These are phyloP conservation scores for Oreochromis spilurus DNA, from an alignment of 2,113 vertebrate species.

Conservation along the genomic window DNA sequence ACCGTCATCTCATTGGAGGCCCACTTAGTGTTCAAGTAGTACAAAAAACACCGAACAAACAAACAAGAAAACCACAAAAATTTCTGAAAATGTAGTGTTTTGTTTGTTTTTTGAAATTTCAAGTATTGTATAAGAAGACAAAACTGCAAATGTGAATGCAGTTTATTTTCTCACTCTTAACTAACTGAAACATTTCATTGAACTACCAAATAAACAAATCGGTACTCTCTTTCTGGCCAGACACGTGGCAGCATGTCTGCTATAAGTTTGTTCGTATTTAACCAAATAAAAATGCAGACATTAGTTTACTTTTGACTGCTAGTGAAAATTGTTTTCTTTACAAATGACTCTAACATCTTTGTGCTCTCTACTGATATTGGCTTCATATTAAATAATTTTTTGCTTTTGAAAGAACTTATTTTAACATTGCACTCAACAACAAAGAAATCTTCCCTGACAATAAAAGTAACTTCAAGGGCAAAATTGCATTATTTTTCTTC, in stretches of 20 bases:
- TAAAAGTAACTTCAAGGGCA: background rate
- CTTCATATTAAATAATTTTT: background rate
- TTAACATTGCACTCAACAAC: background rate
- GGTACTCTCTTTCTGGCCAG: background rate
- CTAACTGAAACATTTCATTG: background rate
- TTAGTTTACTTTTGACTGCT: background rate
- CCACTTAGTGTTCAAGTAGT: no score
- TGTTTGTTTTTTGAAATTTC: fast-evolving
- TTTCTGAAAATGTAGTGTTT: background rate
- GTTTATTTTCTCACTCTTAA: background rate
- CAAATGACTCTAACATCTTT: background rate
- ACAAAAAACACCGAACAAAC: no score
- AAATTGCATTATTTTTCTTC: background rate
- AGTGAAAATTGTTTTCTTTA: background rate
- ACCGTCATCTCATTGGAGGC: background rate
- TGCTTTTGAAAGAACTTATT: background rate
- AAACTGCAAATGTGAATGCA: background rate
- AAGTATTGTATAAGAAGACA: background rate
- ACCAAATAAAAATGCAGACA: background rate
- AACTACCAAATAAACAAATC: background rate
- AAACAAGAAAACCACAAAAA: no score
- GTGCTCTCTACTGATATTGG: background rate
- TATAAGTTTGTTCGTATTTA: background rate
- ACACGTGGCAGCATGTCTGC: background rate
- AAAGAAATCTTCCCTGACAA: background rate